Evolutionary conservation across 2,797 vertebrate genomes (phyloP), one percentile per base, ranked within the genome.

Genomic region (Aythya fuligula): DNA sequence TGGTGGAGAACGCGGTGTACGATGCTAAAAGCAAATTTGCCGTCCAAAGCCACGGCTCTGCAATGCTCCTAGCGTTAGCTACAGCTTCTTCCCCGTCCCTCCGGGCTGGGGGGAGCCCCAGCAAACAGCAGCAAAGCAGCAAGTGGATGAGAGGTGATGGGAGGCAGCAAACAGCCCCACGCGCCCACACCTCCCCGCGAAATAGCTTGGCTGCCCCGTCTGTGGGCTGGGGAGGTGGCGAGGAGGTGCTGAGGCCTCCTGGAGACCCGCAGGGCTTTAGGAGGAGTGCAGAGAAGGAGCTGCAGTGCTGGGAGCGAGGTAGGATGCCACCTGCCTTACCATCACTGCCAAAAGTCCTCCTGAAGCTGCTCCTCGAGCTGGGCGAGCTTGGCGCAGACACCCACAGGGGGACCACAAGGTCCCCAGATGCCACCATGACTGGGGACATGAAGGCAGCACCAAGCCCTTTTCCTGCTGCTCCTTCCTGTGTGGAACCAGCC

Each of bases 141-240:
- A 21, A 85, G 82, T 58, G 96, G 95, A 87, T 27, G 28, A 60
- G 77, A 94, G 64, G 56, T 2, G 0, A 5, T 82, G 47, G 1
- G 9, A 81, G 34, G 75, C 57, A 91, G 81, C 90, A 97, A 97
- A 94, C 89, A 95, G 70, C 87, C 71, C 96, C 96, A 96, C 70
- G 41, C 6, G 54, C 87, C 92, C 91, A 62, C 96, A 95, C 64
- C 81, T 87, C 78, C 69, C 65, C 86, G 95, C 87, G 95, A 97
- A 97, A 93, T 94, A 95, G 61, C 83, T 96, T 56, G 87, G 53
- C 4, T 3, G 21, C 16, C 61, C 58, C 3, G 0, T 49, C 32
- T 28, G 7, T 0, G 1, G 66, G 54, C 79, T 72, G 65, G 54
- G 85, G 61, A 89, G 38, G 6, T 39, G 74, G 60, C 12, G 22